These are phyloP conservation scores for Drosophila mulleri DNA, from an alignment of 2,888 invertebrate genomes.

Conservation along the genomic window DNA sequence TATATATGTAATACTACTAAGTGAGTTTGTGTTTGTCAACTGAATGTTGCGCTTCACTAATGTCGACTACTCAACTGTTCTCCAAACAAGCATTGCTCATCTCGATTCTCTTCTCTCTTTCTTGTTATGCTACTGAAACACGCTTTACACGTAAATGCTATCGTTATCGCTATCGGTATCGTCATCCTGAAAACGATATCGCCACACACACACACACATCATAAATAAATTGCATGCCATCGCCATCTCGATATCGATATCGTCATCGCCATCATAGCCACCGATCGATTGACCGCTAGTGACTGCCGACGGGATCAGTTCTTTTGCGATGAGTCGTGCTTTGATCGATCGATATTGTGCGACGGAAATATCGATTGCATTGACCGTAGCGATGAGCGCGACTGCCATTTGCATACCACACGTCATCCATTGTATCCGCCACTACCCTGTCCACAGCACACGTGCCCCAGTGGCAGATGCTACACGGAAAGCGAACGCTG, in stretches of 20 bases:
- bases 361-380: slow-evolving; percentile 87
- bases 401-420: slow-evolving; percentile 66
- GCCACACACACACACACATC: slow-evolving; percentile 2
- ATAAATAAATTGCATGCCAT: slow-evolving; percentile 12
- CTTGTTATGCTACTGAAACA: slow-evolving; percentile 37
- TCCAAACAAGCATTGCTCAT: slow-evolving; percentile 43
- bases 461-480: slow-evolving; percentile 86
- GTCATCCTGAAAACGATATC: slow-evolving; percentile 17
- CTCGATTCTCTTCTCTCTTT: slow-evolving; percentile 54
- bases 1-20: slow-evolving; percentile 12
- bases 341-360: slow-evolving; percentile 87
- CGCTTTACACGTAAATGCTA: slow-evolving; percentile 8
- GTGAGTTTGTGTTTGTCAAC: slow-evolving; percentile 15
- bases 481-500: slow-evolving; percentile 86
- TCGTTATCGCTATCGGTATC: slow-evolving; percentile 2
- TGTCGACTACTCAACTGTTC: slow-evolving; percentile 11
- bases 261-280: slow-evolving; percentile 58
- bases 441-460: slow-evolving; percentile 85
- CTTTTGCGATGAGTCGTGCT: slow-evolving; percentile 88
- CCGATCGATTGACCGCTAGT: slow-evolving; percentile 71
- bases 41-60: slow-evolving; percentile 17
- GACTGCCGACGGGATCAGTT: slow-evolving; percentile 85
- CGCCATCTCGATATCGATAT: slow-evolving; percentile 9
- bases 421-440: slow-evolving; percentile 51
- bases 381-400: slow-evolving; percentile 88